Evolutionary conservation across 2,888 invertebrate species (phyloP), one percentile per base, ranked within the genome.

Genomic region (Strigamia maritima): DNA sequence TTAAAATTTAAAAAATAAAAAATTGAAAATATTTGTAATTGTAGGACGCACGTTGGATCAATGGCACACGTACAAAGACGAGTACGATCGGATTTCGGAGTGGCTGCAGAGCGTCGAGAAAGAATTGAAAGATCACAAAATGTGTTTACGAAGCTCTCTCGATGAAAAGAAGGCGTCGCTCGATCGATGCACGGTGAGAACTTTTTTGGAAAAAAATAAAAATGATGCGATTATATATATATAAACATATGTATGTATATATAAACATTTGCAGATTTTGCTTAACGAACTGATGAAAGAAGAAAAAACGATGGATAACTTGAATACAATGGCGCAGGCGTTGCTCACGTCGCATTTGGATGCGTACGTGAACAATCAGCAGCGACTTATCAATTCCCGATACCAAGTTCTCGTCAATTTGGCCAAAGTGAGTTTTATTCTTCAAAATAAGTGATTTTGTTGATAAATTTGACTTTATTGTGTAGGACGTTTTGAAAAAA

Each of bases 81-180:
- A 96, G 86, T 95, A 94, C 84, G 95, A 96, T 85, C 90, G 94
- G 80, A 87, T 96, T 19, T 94, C 94, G 77, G 95, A 96, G 85
- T 96, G 95, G 95, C 86, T 96, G 38, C 95, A 95, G 84, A 95
- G 95, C 85, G 94, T 94, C 84, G 95, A 95, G 83, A 94, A 95
- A 83, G 89, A 95, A 10, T 92, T 95, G 14, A 95, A 96, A 85
- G 94, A 94, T 79, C 94, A 95, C 83, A 96, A 96, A 86, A 90
- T 94, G 28, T 92, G 93, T 26, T 87, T 95, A 14, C 89, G 93
- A 28, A 91, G 94, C 2, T 93, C 91, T 79, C 88, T 94, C 0
- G 89, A 90, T 76, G 95, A 96, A 83, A 96, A 96, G 84, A 90
- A 91, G 81, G 93, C 92, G 81, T 94, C 95, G 88, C 94, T 95